Evolutionary conservation across 2,113 vertebrate genomes (phyloP).

Genomic region (Athene cunicularia): DNA sequence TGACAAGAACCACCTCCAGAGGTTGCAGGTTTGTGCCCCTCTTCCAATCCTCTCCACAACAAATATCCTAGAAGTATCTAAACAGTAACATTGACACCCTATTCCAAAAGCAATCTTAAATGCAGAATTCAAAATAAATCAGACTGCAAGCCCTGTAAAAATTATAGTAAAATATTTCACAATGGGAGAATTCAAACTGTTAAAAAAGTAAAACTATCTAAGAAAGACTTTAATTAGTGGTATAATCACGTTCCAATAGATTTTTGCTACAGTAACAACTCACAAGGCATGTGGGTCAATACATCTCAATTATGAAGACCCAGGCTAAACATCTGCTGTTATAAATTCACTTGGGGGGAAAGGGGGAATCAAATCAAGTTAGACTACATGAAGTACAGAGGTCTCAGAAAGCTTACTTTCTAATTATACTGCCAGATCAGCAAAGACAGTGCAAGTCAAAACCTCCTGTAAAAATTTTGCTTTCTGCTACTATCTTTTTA

Average conservation of each 20-base stretch:
- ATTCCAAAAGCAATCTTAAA: background rate
- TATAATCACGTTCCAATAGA: slow-evolving; percentile 16
- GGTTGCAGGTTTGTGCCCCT: too few relatives aligned
- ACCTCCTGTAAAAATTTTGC: background rate
- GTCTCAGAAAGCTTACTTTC: background rate
- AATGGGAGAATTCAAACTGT: background rate
- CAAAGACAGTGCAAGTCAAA: background rate
- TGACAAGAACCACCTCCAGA: too few relatives aligned
- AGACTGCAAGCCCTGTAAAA: background rate
- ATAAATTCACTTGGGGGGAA: background rate
- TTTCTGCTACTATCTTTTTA: background rate
- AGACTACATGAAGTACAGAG: background rate
- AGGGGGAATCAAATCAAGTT: background rate
- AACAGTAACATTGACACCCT: background rate
- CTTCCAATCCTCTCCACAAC: too few relatives aligned
- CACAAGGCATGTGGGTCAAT: slow-evolving; percentile 25
- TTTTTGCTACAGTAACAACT: slow-evolving; percentile 45
- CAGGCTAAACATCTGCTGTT: background rate
- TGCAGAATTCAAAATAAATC: background rate
- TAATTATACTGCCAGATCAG: background rate
- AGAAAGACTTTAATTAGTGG: slow-evolving; percentile 41
- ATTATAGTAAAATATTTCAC: background rate
- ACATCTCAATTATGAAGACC: background rate
- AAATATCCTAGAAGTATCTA: background rate
- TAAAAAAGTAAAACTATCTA: slow-evolving; percentile 12